phyloP scores from a whole-genome alignment of 1,140 invertebrate species.

The Phymastichus coffea region DNA sequence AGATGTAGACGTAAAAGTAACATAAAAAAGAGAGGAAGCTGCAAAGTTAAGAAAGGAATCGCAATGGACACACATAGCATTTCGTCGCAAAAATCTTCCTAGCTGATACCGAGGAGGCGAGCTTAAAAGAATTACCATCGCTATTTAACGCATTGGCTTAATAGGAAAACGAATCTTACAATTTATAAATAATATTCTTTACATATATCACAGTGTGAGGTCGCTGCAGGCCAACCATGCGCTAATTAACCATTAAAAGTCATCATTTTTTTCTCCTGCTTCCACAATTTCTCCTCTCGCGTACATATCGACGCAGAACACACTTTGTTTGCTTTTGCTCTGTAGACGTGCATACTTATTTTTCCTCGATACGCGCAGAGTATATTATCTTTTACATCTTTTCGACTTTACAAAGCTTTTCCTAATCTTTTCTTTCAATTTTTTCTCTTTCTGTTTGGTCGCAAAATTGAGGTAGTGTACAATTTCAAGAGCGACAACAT shows the following conservation, averaged over 20 bases:
- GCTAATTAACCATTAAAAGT: constrained; percentile 30
- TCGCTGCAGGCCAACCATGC: constrained; percentile 49
- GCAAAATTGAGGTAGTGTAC: constrained; percentile 53
- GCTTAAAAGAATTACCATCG: constrained; percentile 21
- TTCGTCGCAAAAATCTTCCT: neutral
- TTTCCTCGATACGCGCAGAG: constrained; percentile 30
- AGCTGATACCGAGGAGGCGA: neutral
- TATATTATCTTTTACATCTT: constrained; percentile 25
- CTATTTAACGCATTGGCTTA: constrained; percentile 32
- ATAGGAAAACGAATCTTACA: constrained; percentile 49
- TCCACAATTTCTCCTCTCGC: constrained; percentile 9
- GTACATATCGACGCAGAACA: constrained; percentile 16
- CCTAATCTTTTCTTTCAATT: too few species aligned
- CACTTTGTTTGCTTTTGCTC: constrained; percentile 9
- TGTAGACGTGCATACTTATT: neutral
- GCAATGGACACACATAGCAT: constrained; percentile 13
- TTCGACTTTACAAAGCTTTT: neutral
- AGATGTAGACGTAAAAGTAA: too few species aligned
- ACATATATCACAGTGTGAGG: constrained; percentile 57
- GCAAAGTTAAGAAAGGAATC: constrained; percentile 26
- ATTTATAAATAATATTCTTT: constrained; percentile 56
- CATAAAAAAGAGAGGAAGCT: constrained; percentile 16
- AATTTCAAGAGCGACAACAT: constrained; percentile 47
- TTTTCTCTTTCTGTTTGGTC: constrained; percentile 37
- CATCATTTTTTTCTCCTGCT: constrained; percentile 21